phyloP scores from a whole-genome alignment of 2,888 invertebrate genomes.

The Anarsia innoxiella region DNA sequence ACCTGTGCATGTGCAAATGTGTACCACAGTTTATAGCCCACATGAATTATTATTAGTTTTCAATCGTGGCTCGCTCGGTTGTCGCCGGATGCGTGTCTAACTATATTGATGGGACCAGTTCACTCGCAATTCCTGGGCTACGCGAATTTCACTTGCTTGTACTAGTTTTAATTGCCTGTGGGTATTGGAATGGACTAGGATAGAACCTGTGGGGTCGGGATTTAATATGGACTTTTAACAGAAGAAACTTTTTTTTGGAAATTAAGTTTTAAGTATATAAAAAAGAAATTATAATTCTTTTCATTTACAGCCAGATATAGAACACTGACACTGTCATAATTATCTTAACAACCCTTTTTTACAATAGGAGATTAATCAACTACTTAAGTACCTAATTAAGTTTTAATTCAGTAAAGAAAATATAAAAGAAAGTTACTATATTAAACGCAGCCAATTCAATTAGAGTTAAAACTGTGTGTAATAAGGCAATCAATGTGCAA shows the following conservation, averaged over 20 bases:
- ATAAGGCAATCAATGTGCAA: conserved; percentile 49
- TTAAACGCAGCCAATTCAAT: conserved; percentile 58
- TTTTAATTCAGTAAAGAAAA: no score
- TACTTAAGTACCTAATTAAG: no score
- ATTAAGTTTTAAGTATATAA: no score
- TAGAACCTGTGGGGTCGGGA: no score
- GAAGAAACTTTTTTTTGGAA: no score
- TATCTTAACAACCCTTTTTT: no score
- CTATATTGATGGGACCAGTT: conserved; percentile 60
- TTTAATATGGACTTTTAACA: no score
- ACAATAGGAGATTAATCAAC: no score
- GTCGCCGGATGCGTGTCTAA: conserved; percentile 59
- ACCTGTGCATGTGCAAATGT: conserved; percentile 41
- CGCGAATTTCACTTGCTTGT: conserved; percentile 49
- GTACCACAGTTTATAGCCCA: conserved; percentile 34
- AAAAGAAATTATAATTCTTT: no score
- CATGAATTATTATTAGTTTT: conserved; percentile 57
- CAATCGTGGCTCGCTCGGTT: conserved; percentile 47
- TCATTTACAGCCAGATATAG: no score
- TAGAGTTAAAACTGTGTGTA: conserved; percentile 44
- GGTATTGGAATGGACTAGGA: no score
- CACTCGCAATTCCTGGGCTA: conserved; percentile 25
- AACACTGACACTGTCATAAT: no score
- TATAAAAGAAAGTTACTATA: conserved; percentile 37
- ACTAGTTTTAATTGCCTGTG: conserved; percentile 43